Conservation (phyloP, 2,113 vertebrate genomes). For the Psittacula cyanocephala region DNA sequence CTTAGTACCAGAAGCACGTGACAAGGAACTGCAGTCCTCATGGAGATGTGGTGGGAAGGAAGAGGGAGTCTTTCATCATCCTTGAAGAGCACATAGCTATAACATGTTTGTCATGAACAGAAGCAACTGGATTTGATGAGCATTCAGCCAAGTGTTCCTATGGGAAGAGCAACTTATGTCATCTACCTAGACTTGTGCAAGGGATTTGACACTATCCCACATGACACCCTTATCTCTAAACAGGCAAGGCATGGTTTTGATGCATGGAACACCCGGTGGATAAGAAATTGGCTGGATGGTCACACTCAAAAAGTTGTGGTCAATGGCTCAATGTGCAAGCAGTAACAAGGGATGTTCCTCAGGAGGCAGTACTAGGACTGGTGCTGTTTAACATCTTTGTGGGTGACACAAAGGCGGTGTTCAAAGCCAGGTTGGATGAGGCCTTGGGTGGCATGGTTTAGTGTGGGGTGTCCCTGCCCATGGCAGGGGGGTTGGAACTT, state of each 20-base stretch:
- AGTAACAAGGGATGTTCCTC: neutral
- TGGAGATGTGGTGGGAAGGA: neutral
- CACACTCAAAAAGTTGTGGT: neutral
- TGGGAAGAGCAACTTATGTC: neutral
- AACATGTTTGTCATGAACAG: neutral
- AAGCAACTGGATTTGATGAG: neutral
- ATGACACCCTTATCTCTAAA: neutral
- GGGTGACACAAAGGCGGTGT: neutral
- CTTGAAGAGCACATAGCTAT: neutral
- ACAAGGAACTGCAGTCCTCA: neutral
- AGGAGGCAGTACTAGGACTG: neutral
- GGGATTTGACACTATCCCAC: neutral
- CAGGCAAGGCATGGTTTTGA: neutral
- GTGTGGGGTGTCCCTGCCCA: too few species aligned
- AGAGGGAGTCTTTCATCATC: neutral
- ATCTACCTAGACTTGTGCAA: neutral
- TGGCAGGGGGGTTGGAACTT: too few species aligned
- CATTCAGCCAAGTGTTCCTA: neutral
- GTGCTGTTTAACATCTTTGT: neutral
- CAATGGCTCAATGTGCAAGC: neutral
- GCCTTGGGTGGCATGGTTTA: too few species aligned
- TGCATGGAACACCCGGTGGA: neutral
- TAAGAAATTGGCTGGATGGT: neutral
- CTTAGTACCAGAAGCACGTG: neutral
- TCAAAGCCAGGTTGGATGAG: too few species aligned